Evolutionary conservation across 2,888 invertebrate species (phyloP), one percentile per base, ranked within the genome.

Genomic region (Agrilus biguttatus): DNA sequence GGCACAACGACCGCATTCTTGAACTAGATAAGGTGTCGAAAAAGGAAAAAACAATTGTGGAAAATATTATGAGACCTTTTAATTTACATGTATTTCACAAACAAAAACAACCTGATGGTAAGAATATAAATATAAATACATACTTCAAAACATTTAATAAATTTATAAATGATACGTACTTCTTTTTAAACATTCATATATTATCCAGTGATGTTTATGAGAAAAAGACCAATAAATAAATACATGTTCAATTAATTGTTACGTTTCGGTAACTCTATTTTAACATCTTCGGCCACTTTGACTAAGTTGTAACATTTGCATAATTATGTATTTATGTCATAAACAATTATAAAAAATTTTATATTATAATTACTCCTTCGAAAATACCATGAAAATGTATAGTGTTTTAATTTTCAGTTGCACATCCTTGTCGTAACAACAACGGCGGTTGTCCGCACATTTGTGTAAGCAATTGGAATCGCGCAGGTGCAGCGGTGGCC

Each of bases 371-470:
- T 40, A 13, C 14, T 34, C 36, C 36, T 42, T 28, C n/a, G 3
- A 19, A 19, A 19, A 5, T 21, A 21, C 3, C 6, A 7, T 21
- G 3, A 7, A 21, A 21, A 19, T 37, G 21, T 21, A n/a, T n/a
- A n/a, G n/a, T 21, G 5, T 41, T 17, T 13, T 8, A 33, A 41
- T 17, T 64, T 67, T 41, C 54, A 74, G 77, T 73, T 55, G 65
- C 72, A 8, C 83, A 83, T 67, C 80, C 83, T 32, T 86, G 86
- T 65, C 73, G 74, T 49, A 66, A 64, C 35, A 64, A 71, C 55
- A 77, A 78, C 58, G 82, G 81, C 50, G 75, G 76, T 49, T 88
- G 88, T 70, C 75, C 75, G 52, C 86, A 88, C 64, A 69, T 88
- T 48, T 88, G 88, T 67, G 69, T 86, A 47, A 74, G 84, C 37